Conservation (phyloP, 2,888 invertebrate species). For the Eupithecia insigniata region DNA sequence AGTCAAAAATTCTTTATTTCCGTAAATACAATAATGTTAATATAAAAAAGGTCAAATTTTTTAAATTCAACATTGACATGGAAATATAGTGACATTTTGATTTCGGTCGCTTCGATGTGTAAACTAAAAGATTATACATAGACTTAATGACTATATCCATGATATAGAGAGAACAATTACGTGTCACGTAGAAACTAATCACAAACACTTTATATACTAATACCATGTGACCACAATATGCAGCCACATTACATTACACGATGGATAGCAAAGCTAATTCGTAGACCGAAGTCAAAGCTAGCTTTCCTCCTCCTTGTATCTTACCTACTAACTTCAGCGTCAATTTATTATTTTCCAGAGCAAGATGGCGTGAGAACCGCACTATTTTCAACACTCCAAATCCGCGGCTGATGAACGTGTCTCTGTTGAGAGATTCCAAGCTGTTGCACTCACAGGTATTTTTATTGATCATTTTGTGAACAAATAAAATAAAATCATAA, state of each 20-base stretch:
- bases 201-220: neutral
- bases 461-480: no score
- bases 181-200: neutral
- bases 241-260: no score
- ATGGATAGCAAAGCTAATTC: neutral
- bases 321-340: neutral
- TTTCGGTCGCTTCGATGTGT: no score
- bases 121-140: no score
- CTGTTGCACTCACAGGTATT: slow-evolving; percentile 87
- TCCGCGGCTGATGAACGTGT: slow-evolving; percentile 96
- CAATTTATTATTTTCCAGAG: slow-evolving; percentile 83
- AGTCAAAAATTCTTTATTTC: no score
- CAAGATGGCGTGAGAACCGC: slow-evolving; percentile 95
- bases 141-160: no score
- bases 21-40: no score
- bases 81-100: no score
- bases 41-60: no score
- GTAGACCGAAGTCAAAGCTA: neutral
- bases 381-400: slow-evolving; percentile 97
- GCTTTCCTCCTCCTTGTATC: neutral
- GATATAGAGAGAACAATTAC: neutral
- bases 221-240: neutral
- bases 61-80: no score
- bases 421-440: slow-evolving; percentile 91
- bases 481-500: no score